phyloP scores from a whole-genome alignment of 2,113 vertebrate species.

The Psephotus haematonotus region DNA sequence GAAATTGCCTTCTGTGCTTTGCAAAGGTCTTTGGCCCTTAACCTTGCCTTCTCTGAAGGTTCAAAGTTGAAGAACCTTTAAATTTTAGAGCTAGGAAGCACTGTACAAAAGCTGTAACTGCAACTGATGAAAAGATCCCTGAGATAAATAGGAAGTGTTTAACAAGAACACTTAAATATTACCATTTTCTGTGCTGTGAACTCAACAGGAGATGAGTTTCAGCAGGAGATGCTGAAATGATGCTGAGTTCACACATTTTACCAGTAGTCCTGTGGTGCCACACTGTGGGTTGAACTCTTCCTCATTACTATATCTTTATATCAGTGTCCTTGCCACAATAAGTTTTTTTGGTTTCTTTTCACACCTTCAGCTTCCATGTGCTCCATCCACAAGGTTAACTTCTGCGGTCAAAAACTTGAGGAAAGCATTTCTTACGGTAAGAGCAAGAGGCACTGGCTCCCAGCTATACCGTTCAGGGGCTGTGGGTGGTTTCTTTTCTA shows the following conservation, averaged over 20 bases:
- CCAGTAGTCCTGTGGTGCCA: not conserved
- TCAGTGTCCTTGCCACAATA: not conserved
- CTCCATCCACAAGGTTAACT: constrained; percentile 52
- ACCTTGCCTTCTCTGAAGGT: not conserved
- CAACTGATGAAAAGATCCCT: not conserved
- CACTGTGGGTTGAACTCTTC: not conserved
- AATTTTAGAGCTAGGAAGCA: not conserved
- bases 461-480: not conserved
- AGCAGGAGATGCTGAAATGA: not conserved
- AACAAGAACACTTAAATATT: not conserved
- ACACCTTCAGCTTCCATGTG: constrained; percentile 60
- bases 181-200: not conserved
- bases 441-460: not conserved
- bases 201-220: not conserved
- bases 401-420: constrained; percentile 63
- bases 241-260: not conserved
- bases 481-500: not conserved
- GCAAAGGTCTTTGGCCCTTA: not conserved
- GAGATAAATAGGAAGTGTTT: not conserved
- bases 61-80: not conserved
- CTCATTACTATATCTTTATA: not conserved
- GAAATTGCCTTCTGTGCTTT: not conserved
- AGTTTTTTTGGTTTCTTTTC: constrained; percentile 7
- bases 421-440: constrained; percentile 67
- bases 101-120: not conserved